phyloP scores from a whole-genome alignment of 2,113 vertebrate genomes.

The Triplophysa siluroides region DNA sequence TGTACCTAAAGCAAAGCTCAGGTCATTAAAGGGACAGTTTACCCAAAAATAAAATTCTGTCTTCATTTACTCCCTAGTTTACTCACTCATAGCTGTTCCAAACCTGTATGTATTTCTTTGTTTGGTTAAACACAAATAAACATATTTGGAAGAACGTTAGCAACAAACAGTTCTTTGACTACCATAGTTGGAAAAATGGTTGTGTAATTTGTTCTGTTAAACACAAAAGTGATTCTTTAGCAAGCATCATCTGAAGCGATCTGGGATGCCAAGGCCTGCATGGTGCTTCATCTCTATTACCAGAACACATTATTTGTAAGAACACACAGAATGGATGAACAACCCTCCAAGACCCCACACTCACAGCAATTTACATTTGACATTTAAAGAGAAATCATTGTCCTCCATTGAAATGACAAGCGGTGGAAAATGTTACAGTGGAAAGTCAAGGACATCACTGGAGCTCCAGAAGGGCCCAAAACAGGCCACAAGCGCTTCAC shows the following conservation, averaged over 20 bases:
- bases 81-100: no score
- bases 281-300: constrained; percentile 16
- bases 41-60: no score
- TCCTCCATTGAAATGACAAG: background rate
- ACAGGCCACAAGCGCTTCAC: background rate
- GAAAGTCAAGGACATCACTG: background rate
- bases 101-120: no score
- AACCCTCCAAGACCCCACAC: background rate
- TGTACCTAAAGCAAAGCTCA: no score
- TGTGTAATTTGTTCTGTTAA: no score
- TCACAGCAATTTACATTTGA: background rate
- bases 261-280: constrained; percentile 22
- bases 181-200: no score
- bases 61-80: no score
- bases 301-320: background rate
- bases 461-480: background rate
- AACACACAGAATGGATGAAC: background rate
- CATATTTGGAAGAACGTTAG: no score
- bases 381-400: background rate
- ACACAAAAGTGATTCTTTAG: no score
- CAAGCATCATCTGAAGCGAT: constrained; percentile 20
- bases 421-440: background rate
- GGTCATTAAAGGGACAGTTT: no score
- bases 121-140: no score
- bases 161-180: no score